Conservation (phyloP, 2,113 vertebrate genomes). For the Podarcis cretensis region DNA sequence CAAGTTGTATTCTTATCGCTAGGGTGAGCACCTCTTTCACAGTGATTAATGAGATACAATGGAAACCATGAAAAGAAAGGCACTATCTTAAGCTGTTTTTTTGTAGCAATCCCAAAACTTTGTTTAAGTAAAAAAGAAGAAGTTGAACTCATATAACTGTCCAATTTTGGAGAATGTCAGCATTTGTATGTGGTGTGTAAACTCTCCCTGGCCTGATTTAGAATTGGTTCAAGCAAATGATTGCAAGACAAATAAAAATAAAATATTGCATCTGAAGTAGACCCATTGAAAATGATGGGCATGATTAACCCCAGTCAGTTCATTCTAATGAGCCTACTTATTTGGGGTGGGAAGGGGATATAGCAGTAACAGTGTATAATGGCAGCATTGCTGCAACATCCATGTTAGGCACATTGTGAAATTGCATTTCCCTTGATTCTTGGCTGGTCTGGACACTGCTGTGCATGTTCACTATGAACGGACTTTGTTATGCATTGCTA, state of each 20-base stretch:
- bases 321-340: background rate
- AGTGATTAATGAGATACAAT: background rate
- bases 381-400: background rate
- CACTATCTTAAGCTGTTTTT: background rate
- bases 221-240: background rate
- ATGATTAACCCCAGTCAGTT: too few relatives aligned
- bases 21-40: conserved; percentile 8
- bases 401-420: background rate
- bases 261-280: too few relatives aligned
- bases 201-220: too few relatives aligned
- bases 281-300: too few relatives aligned
- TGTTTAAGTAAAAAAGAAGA: background rate
- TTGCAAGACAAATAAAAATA: background rate
- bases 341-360: background rate
- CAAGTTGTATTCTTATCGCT: conserved; percentile 11
- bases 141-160: background rate
- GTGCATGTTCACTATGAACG: too few relatives aligned
- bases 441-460: background rate
- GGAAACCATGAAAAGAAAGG: background rate
- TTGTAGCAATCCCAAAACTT: background rate
- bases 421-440: background rate
- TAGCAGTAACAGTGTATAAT: background rate
- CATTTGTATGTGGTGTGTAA: background rate
- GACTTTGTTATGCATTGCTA: background rate
- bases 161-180: background rate